Conservation (phyloP, 1,140 invertebrate genomes). For the Agrypnia vestita region DNA sequence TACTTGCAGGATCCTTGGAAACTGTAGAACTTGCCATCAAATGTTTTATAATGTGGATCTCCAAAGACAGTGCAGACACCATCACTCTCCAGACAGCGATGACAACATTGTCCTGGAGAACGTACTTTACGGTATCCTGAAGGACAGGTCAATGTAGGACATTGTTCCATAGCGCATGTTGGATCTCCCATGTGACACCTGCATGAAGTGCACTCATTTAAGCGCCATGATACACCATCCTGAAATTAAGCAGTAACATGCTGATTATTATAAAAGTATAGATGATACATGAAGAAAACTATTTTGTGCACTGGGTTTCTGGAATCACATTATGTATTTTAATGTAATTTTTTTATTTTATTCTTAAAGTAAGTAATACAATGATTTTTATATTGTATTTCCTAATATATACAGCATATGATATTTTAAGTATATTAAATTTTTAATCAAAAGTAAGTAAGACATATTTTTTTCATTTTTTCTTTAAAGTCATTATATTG, state of each 20-base stretch:
- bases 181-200: conserved; percentile 85
- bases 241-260: conserved; percentile 68
- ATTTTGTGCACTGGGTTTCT: too few species aligned
- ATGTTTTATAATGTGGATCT: conserved; percentile 94
- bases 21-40: conserved; percentile 92
- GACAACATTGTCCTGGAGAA: conserved; percentile 87
- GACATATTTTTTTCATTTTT: too few species aligned
- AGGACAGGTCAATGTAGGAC: conserved; percentile 80
- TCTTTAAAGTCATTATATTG: too few species aligned
- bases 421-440: too few species aligned
- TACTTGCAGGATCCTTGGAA: conserved; percentile 96
- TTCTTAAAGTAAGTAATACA: too few species aligned
- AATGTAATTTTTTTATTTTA: not conserved
- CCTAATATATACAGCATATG: too few species aligned
- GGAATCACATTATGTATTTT: too few species aligned
- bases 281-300: too few species aligned
- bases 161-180: conserved; percentile 85
- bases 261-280: too few species aligned
- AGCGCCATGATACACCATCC: conserved; percentile 90
- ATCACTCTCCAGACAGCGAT: conserved; percentile 89
- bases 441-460: too few species aligned
- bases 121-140: conserved; percentile 82
- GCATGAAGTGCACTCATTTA: conserved; percentile 91
- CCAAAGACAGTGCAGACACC: conserved; percentile 94
- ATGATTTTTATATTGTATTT: too few species aligned